phyloP scores from a whole-genome alignment of 2,113 vertebrate genomes.

The Hiodon tergisus region DNA sequence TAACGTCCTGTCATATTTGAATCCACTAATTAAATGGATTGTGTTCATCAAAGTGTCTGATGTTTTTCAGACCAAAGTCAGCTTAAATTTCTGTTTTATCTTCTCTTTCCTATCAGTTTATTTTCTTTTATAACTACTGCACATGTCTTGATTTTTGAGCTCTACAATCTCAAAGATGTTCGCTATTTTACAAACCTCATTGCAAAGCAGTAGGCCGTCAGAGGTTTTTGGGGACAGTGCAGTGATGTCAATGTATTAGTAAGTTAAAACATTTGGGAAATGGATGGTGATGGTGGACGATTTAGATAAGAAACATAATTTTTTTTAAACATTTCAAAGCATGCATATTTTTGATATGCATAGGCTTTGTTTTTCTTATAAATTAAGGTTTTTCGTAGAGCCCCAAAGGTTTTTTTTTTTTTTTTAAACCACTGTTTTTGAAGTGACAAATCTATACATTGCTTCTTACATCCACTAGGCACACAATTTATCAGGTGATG shows the following conservation, averaged over 20 bases:
- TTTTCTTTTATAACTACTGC: conserved; percentile 14
- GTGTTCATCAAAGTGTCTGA: too few relatives aligned
- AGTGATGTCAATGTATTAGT: too few relatives aligned
- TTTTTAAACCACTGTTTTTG: conserved; percentile 2
- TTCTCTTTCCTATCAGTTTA: not conserved
- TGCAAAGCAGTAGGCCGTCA: too few relatives aligned
- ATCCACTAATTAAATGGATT: too few relatives aligned
- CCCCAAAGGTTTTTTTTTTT: too few relatives aligned
- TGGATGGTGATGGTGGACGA: not conserved
- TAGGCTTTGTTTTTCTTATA: not conserved
- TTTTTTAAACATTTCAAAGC: conserved; percentile 5
- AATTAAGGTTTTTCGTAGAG: not conserved
- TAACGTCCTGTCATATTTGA: too few relatives aligned
- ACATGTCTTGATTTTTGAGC: not conserved
- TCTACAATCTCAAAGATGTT: not conserved
- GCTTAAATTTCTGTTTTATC: too few relatives aligned
- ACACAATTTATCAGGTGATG: not conserved
- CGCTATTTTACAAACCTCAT: too few relatives aligned
- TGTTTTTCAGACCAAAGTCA: too few relatives aligned
- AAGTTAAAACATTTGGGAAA: not conserved
- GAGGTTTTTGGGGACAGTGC: too few relatives aligned
- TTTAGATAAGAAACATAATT: not conserved
- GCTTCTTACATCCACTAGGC: not conserved
- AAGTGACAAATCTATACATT: conserved; percentile 10
- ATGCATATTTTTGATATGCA: not conserved